Conservation (phyloP, 2,113 vertebrate species). For the Vanacampus margaritifer region DNA sequence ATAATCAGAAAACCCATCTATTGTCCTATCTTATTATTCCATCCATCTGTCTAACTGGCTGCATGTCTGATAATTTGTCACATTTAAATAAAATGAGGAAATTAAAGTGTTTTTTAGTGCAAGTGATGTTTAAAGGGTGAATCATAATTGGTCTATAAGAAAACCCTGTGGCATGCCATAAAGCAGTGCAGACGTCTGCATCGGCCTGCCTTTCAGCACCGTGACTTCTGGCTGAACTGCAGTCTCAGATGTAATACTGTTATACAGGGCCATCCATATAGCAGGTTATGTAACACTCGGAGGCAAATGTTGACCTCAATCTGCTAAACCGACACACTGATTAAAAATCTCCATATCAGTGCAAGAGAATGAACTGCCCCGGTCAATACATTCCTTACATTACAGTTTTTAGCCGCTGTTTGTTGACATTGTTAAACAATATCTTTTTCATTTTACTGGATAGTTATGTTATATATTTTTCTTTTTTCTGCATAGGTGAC, state of each 20-base stretch:
- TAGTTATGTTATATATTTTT: slow-evolving; percentile 1
- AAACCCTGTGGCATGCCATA: slow-evolving; percentile 39
- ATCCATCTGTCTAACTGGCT: slow-evolving; percentile 3
- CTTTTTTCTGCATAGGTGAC: slow-evolving; percentile 18
- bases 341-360: slow-evolving; percentile 18
- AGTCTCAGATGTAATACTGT: slow-evolving; percentile 57
- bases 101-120: slow-evolving; percentile 28
- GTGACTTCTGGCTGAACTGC: slow-evolving; percentile 56
- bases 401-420: neutral
- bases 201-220: slow-evolving; percentile 34
- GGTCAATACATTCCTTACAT: neutral
- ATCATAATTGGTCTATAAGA: slow-evolving; percentile 40
- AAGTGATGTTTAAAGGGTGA: slow-evolving; percentile 20
- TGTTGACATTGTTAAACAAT: slow-evolving; percentile 1
- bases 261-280: slow-evolving; percentile 65
- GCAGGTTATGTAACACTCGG: slow-evolving; percentile 48
- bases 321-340: slow-evolving; percentile 41
- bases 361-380: slow-evolving; percentile 8
- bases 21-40: slow-evolving; percentile 2
- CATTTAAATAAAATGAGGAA: slow-evolving; percentile 32
- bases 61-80: slow-evolving; percentile 22
- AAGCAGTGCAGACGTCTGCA: slow-evolving; percentile 50
- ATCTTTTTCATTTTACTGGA: neutral
- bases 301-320: slow-evolving; percentile 62
- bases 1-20: slow-evolving; percentile 1